These are phyloP conservation scores for Crocidura indochinensis DNA, from an alignment of 2,797 vertebrate species.

Conservation along the genomic window DNA sequence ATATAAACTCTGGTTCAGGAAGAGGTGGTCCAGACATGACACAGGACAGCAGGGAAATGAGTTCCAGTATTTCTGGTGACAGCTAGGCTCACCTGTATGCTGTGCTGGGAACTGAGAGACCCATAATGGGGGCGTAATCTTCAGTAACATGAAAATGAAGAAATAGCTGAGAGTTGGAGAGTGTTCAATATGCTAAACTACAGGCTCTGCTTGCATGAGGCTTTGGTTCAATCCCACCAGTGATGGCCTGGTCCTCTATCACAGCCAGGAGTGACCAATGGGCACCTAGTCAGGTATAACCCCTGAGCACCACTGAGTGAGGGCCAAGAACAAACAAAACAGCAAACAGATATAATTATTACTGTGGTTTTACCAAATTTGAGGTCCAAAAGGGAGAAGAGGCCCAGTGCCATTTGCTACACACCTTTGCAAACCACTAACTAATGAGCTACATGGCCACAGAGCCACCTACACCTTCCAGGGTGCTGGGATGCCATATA, in stretches of 20 bases:
- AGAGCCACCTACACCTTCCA: rapidly evolving
- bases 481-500: rapidly evolving
- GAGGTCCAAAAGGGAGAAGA: not conserved
- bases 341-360: not conserved
- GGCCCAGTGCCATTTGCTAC: not conserved
- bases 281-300: no score
- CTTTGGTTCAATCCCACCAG: no score
- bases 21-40: not conserved
- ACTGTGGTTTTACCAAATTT: not conserved
- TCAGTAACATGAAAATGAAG: not conserved
- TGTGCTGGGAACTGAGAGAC: not conserved
- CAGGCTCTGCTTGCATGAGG: no score
- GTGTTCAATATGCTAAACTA: no score
- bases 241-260: no score
- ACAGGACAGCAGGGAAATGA: not conserved
- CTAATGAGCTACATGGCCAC: not conserved
- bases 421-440: not conserved
- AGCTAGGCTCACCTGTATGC: no score
- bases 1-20: not conserved
- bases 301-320: no score
- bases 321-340: no score
- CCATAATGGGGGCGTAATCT: rapidly evolving
- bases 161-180: not conserved
- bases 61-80: not conserved
- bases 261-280: no score